Evolutionary conservation across 2,888 invertebrate species (phyloP).

Genomic region (Girardia tigrina): DNA sequence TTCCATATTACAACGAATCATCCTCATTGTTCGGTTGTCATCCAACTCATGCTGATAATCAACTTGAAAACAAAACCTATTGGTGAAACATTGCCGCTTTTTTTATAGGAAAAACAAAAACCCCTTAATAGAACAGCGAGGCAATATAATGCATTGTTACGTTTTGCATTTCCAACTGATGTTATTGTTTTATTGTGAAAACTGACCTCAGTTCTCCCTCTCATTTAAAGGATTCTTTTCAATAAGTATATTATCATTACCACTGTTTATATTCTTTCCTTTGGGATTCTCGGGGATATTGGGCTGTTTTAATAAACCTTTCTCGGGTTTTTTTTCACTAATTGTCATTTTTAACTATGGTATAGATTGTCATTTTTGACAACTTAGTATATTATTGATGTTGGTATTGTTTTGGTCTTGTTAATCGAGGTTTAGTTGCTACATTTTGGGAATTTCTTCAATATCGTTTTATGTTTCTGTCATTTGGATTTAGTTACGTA

Average conservation of each 20-base stretch:
- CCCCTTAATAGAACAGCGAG: too few relatives aligned
- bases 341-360: neutral
- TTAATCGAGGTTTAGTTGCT: neutral
- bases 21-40: neutral
- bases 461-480: neutral
- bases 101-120: too few relatives aligned
- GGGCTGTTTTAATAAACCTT: neutral
- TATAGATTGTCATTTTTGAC: conserved; percentile 21
- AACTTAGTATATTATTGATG: conserved; percentile 1
- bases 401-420: neutral
- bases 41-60: neutral
- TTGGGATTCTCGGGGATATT: neutral
- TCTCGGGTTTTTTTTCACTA: neutral
- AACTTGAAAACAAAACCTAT: too few relatives aligned
- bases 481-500: too few relatives aligned
- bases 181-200: neutral
- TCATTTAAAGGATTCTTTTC: neutral
- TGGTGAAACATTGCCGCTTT: too few relatives aligned
- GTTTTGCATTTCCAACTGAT: neutral
- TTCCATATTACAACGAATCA: neutral
- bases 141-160: neutral
- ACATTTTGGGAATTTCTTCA: neutral
- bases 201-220: neutral
- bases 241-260: neutral
- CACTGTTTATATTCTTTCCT: too few relatives aligned